phyloP scores from a whole-genome alignment of 1,140 invertebrate genomes.

The Drosophila mayri region DNA sequence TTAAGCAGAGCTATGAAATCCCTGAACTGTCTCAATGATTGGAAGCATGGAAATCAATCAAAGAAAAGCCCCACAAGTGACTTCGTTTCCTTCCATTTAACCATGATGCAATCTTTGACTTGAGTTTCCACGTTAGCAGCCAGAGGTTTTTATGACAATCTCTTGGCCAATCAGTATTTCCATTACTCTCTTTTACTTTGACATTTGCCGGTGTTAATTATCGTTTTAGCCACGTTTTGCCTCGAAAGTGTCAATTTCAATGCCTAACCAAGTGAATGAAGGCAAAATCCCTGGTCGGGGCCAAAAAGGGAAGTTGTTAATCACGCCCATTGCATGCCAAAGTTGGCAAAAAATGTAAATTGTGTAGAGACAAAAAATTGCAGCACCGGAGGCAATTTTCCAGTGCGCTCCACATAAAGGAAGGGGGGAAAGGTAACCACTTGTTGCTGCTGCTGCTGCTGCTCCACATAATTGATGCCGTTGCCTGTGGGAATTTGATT shows the following conservation, averaged over 20 bases:
- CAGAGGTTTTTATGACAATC: conserved; percentile 32
- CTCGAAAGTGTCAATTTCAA: conserved; percentile 54
- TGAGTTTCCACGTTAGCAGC: conserved; percentile 10
- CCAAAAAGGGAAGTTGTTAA: conserved; percentile 68
- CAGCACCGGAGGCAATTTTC: conserved; percentile 77
- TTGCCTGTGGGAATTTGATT: conserved; percentile 68
- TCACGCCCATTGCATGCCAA: conserved; percentile 65
- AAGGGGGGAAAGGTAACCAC: conserved; percentile 35
- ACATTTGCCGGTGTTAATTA: conserved; percentile 28
- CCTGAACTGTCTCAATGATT: neutral
- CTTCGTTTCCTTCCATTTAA: conserved; percentile 16
- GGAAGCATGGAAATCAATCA: conserved; percentile 13
- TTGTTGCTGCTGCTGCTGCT: conserved; percentile 52
- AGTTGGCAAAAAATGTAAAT: conserved; percentile 64
- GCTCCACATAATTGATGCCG: conserved; percentile 57
- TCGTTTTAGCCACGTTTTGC: conserved; percentile 34
- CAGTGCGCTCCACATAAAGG: conserved; percentile 22
- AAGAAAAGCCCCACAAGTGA: conserved; percentile 25
- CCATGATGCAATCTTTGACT: conserved; percentile 19
- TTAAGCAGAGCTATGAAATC: neutral
- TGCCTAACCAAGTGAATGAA: conserved; percentile 46
- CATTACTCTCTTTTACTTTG: conserved; percentile 28
- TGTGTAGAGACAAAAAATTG: conserved; percentile 49
- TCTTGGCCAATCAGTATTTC: conserved; percentile 30
- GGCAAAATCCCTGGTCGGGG: conserved; percentile 17